phyloP scores from a whole-genome alignment of 2,888 invertebrate species.

The Nematopogon swammerdamellus region DNA sequence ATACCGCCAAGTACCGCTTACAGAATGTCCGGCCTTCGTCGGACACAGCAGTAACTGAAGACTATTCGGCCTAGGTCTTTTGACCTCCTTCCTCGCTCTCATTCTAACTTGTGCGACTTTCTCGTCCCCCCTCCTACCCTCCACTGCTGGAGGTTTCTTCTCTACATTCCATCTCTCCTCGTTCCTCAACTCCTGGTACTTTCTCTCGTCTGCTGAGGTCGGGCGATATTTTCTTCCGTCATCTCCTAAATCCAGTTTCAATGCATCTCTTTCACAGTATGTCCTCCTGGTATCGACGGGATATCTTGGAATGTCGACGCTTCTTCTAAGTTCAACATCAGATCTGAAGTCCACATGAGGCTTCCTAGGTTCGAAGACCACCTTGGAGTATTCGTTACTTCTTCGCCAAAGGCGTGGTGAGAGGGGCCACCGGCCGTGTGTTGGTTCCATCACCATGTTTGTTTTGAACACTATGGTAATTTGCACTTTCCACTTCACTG shows the following conservation, averaged over 20 bases:
- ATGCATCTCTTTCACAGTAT: conserved; percentile 20
- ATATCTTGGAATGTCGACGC: conserved; percentile 31
- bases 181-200: neutral
- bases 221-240: conserved; percentile 6
- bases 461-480: too few species aligned
- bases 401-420: conserved; percentile 46
- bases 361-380: conserved; percentile 44
- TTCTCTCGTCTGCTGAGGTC: conserved; percentile 16
- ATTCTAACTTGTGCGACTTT: conserved; percentile 40
- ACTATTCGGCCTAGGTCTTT: conserved; percentile 44
- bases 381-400: conserved; percentile 46
- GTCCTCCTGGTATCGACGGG: conserved; percentile 25
- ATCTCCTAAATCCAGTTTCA: conserved; percentile 25
- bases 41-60: conserved; percentile 44
- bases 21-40: conserved; percentile 44
- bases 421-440: conserved; percentile 43
- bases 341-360: conserved; percentile 37
- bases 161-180: conserved; percentile 32
- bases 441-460: conserved; percentile 49
- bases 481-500: neutral
- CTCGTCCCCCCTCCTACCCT: conserved; percentile 29
- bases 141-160: conserved; percentile 30
- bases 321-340: conserved; percentile 14
- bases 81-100: conserved; percentile 32
- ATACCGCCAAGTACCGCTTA: conserved; percentile 47